A percentile compares a stretch with the other conserved stretches of the same genome.
Conservation (phyloP, 2,888 invertebrate genomes). For the Maniola hyperantus region DNA sequence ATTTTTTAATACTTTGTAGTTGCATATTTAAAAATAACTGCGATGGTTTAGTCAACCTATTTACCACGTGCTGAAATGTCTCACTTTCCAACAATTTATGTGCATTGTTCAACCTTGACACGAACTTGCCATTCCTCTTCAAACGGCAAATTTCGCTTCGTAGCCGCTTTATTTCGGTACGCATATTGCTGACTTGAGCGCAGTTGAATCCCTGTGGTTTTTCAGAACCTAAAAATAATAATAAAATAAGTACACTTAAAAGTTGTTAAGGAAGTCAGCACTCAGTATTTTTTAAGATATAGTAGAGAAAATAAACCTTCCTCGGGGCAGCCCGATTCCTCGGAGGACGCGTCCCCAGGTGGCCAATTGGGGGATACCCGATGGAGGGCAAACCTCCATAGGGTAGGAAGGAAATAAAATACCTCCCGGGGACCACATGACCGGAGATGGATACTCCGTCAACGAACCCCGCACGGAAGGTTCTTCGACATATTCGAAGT, state of each 20-base stretch:
- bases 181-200: constrained; percentile 10
- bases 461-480: too few species aligned
- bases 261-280: not conserved
- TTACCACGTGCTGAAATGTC: constrained; percentile 14
- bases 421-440: too few species aligned
- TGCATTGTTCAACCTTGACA: constrained; percentile 20
- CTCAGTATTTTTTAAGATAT: not conserved
- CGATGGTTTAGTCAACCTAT: constrained; percentile 19
- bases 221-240: constrained; percentile 2
- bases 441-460: too few species aligned
- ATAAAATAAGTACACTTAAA: not conserved
- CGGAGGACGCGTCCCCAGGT: too few species aligned
- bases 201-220: constrained; percentile 5
- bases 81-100: constrained; percentile 4
- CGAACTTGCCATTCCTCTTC: not conserved
- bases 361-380: too few species aligned
- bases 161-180: constrained; percentile 5
- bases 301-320: too few species aligned
- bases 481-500: too few species aligned
- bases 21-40: constrained; percentile 26
- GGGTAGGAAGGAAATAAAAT: too few species aligned
- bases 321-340: too few species aligned
- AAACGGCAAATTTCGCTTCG: constrained; percentile 10
- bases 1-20: constrained; percentile 20
- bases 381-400: too few species aligned